phyloP scores from a whole-genome alignment of 2,113 vertebrate species.

The Crypturellus undulatus region DNA sequence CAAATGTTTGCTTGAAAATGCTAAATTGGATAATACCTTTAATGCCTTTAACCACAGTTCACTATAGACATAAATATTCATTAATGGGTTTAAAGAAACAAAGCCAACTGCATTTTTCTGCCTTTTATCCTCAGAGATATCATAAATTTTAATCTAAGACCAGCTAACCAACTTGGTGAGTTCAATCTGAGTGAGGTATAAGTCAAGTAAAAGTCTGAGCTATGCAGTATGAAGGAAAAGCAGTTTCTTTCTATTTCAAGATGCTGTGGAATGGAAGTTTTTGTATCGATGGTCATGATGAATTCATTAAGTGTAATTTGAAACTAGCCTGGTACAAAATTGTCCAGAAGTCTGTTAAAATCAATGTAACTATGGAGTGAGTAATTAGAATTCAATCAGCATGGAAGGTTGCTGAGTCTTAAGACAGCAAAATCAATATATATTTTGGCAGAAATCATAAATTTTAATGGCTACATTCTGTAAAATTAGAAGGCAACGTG shows the following conservation, averaged over 20 bases:
- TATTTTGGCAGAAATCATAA: slow-evolving; percentile 29
- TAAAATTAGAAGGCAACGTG: not conserved
- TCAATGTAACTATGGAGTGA: slow-evolving; percentile 13
- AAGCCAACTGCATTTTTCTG: not conserved
- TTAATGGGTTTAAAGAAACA: not conserved
- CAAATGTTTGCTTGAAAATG: not conserved
- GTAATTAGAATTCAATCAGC: slow-evolving; percentile 35
- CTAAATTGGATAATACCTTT: not conserved
- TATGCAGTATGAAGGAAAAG: not conserved
- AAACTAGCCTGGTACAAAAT: slow-evolving; percentile 23
- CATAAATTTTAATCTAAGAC: not conserved
- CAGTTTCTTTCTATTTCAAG: not conserved
- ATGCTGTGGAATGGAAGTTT: slow-evolving; percentile 1
- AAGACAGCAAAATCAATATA: slow-evolving; percentile 38
- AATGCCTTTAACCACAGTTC: not conserved
- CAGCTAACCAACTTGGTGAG: not conserved
- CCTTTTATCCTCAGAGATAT: not conserved
- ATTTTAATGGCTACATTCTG: not conserved
- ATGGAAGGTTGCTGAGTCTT: slow-evolving; percentile 16
- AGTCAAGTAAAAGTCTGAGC: not conserved
- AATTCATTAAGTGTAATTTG: slow-evolving; percentile 46
- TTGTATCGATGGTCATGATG: not conserved
- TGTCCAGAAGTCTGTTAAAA: slow-evolving; percentile 17
- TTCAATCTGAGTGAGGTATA: not conserved
- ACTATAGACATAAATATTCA: not conserved